These are phyloP conservation scores for Chroicocephalus ridibundus DNA, from an alignment of 2,113 vertebrate genomes.

Conservation along the genomic window DNA sequence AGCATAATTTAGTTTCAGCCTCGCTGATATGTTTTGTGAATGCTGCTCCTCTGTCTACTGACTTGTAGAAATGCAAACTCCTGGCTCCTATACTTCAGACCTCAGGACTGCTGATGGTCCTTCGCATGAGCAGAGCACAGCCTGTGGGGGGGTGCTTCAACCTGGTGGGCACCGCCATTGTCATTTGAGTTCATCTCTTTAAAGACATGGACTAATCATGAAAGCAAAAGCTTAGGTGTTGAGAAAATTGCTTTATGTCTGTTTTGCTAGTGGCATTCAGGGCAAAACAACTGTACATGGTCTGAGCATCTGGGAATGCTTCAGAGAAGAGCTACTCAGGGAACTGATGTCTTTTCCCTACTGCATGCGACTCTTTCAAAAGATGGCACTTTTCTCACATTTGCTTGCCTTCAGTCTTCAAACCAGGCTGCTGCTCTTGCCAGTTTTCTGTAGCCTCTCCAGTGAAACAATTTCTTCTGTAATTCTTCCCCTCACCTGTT, in stretches of 20 bases:
- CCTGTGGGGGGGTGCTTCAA: neutral
- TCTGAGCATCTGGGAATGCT: neutral
- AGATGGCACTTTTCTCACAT: accelerated
- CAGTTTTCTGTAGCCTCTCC: neutral
- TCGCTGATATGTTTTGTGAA: neutral
- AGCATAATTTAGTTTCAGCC: neutral
- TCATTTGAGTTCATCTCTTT: neutral
- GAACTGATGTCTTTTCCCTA: neutral
- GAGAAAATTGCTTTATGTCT: neutral
- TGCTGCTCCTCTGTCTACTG: neutral
- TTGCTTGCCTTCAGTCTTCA: neutral
- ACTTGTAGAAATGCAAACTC: neutral
- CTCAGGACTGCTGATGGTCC: neutral
- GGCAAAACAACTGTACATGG: accelerated
- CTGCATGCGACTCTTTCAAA: neutral
- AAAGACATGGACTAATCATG: neutral
- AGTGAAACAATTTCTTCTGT: neutral
- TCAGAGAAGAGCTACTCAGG: neutral
- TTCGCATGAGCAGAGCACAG: accelerated
- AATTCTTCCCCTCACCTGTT: neutral
- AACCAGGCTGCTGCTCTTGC: neutral
- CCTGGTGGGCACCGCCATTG: neutral
- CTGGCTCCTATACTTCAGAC: neutral
- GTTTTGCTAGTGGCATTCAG: neutral
- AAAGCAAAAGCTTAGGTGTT: neutral